Evolutionary conservation across 92 coral and sea anemone species (phyloP), one percentile per base, ranked within the genome.

Genomic region (Desmophyllum pertusum): DNA sequence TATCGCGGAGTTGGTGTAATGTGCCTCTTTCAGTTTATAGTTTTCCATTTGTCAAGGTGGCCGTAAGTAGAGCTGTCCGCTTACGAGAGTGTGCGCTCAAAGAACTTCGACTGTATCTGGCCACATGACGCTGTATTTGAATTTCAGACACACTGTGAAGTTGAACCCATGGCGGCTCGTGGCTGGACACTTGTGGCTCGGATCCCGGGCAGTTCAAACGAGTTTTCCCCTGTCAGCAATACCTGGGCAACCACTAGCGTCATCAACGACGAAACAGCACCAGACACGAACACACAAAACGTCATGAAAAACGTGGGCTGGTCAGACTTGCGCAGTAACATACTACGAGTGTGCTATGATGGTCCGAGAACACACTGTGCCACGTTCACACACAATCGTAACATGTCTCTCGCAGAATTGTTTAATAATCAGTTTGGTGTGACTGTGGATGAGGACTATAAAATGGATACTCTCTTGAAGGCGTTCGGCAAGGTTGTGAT

Each of bases 121-220:
- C 30, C 43, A 57, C 43, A 18, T 68, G 81, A 62, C 30, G 38
- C 75, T 84, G 61, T 67, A 70, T 50, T 79, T 86, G 70, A 86
- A 70, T 86, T 86, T 78, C 93, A 94, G 98, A 94, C 98, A 38
- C 90, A 89, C 75, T 94, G 98, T 50, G 93, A 89, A 59, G 86
- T 94, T 71, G 98, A 94, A 77, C 95, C 93, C 81, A 92, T 94
- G 93, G 93, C 91, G 65, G 93, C 92, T 75, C 91, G 95, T 75
- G 98, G 92, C 68, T 94, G 93, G 95, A 94, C 98, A n/a, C 92
- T 94, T 0, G 98, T 94, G 70, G 98, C 93, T 62, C 98, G 98
- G 38, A 89, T 94, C 62, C 91, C 87, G 43, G 98, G 98, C 36
- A 72, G 78, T 83, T 82, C 91, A 21, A 94, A 87, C 81, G 95